Conservation (phyloP, 2,113 vertebrate species). For the Sapayoa aenigma region DNA sequence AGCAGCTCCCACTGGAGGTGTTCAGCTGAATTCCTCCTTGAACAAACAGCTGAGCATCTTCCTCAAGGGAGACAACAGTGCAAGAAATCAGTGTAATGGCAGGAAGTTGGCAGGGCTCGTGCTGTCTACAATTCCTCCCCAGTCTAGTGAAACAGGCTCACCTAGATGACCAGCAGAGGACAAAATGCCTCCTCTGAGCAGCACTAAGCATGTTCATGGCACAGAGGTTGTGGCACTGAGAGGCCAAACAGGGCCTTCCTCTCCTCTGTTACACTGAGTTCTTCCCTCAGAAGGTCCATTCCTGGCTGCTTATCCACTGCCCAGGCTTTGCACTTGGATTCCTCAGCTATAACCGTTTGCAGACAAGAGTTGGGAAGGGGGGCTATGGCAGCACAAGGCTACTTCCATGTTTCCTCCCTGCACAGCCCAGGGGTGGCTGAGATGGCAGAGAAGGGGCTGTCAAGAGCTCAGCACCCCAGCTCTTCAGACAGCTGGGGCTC, state of each 20-base stretch:
- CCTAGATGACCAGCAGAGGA: slow-evolving; percentile 4
- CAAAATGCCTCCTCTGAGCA: neutral
- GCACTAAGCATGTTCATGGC: slow-evolving; percentile 6
- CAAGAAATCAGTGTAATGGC: neutral
- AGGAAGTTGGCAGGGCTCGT: neutral
- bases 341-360: neutral
- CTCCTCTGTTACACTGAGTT: neutral
- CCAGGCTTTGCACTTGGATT: neutral
- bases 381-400: slow-evolving; percentile 27
- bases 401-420: neutral
- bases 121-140: neutral
- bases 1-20: neutral
- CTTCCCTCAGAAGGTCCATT: neutral
- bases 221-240: slow-evolving; percentile 7
- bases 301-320: neutral
- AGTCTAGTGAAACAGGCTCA: neutral
- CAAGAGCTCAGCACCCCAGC: neutral
- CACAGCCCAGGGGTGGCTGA: neutral
- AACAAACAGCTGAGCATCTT: neutral
- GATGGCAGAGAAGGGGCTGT: neutral
- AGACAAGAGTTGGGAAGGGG: neutral
- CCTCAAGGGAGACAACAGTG: neutral
- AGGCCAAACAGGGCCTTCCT: neutral
- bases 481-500: neutral
- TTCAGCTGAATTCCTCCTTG: neutral